A percentile compares a stretch with the other conserved stretches of the same genome.
phyloP scores from a whole-genome alignment of 1,140 invertebrate species.

The Lasioglossum baleicum region DNA sequence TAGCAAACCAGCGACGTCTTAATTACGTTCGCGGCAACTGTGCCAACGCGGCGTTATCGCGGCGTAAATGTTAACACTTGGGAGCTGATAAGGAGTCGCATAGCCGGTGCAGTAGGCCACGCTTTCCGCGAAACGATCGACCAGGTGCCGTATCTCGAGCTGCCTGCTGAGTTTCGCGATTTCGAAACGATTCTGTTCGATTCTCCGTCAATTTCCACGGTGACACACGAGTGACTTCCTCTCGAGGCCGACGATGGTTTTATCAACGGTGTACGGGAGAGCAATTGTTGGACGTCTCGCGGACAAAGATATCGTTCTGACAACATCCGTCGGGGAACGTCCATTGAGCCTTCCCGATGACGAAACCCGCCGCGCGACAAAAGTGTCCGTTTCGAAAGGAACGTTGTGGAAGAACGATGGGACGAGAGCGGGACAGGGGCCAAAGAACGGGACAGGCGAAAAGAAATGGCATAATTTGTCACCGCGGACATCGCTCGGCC shows the following conservation, averaged over 20 bases:
- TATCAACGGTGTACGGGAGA: too few species aligned
- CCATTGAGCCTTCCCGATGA: not conserved
- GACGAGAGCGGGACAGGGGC: not conserved
- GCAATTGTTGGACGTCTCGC: not conserved
- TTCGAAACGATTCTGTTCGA: too few species aligned
- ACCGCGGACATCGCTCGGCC: constrained; percentile 49
- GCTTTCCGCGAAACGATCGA: constrained; percentile 26
- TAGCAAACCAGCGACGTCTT: constrained; percentile 32
- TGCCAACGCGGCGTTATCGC: constrained; percentile 55
- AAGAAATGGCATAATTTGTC: constrained; percentile 60
- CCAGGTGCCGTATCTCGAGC: not conserved
- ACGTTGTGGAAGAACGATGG: not conserved
- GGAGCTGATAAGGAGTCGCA: constrained; percentile 37
- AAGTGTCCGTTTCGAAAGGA: constrained; percentile 18
- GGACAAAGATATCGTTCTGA: not conserved
- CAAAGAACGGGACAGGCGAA: constrained; percentile 9
- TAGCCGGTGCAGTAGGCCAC: constrained; percentile 9
- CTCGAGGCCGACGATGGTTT: too few species aligned
- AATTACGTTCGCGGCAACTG: constrained; percentile 53
- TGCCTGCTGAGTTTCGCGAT: not conserved
- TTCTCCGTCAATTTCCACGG: too few species aligned
- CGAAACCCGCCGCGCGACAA: not conserved
- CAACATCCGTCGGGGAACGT: not conserved
- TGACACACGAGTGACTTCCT: too few species aligned
- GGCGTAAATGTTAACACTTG: constrained; percentile 54